These are phyloP conservation scores for Anthoscopus minutus DNA, from an alignment of 2,113 vertebrate species.

Conservation along the genomic window DNA sequence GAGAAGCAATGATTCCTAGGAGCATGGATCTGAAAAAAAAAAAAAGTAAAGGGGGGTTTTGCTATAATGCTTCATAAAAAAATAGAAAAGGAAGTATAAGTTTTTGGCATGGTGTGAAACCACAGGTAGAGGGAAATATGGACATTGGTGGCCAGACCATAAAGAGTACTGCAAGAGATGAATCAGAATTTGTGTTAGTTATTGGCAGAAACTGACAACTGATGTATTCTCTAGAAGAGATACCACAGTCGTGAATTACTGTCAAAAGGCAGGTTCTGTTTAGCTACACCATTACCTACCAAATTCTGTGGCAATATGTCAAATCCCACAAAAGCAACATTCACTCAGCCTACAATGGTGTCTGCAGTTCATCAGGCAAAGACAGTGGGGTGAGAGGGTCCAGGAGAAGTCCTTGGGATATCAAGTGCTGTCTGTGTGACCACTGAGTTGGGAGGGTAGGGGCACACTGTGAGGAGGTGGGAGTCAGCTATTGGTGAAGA, in stretches of 20 bases:
- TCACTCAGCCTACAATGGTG: neutral
- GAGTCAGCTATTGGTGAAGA: fast-evolving
- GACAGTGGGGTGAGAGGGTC: neutral
- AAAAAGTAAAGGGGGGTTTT: neutral
- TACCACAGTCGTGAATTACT: neutral
- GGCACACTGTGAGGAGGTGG: neutral
- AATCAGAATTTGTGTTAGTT: neutral
- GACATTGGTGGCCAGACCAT: neutral
- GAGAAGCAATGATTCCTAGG: neutral
- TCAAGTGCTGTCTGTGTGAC: neutral
- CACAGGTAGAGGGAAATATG: neutral
- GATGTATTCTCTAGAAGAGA: neutral
- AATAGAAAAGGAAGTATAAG: neutral
- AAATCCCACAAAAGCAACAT: neutral
- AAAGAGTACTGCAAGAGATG: neutral
- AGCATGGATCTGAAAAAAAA: neutral
- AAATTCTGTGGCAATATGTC: neutral
- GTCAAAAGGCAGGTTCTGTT: neutral
- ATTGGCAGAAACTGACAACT: neutral
- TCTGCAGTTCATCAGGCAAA: neutral
- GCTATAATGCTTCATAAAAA: neutral
- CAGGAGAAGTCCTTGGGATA: neutral
- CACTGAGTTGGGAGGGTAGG: fast-evolving
- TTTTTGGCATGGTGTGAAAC: neutral
- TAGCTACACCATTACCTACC: neutral